A percentile compares a stretch with the other conserved stretches of the same genome.
Evolutionary conservation across 2,888 invertebrate genomes (phyloP).

Genomic region (Amphiduros pacificus): DNA sequence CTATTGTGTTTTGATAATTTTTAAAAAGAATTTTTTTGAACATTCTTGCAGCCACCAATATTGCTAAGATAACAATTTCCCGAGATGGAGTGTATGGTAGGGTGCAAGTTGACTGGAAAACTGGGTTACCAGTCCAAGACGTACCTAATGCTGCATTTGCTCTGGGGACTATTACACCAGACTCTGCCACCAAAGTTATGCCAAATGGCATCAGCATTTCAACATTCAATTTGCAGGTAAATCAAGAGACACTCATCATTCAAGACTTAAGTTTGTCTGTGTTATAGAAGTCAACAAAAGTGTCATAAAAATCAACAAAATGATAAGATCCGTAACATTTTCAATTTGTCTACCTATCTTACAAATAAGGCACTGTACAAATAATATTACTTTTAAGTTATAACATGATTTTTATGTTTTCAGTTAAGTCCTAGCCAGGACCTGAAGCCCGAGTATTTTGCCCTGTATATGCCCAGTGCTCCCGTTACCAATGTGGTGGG

Average conservation of each 20-base stretch:
- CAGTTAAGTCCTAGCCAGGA: too few species aligned
- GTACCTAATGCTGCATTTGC: constrained; percentile 35
- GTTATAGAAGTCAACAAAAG: too few species aligned
- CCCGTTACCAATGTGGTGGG: constrained; percentile 39
- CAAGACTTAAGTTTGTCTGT: too few species aligned
- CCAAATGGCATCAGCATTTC: constrained; percentile 40
- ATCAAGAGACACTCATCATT: too few species aligned
- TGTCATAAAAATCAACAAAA: too few species aligned
- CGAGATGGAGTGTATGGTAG: constrained; percentile 49
- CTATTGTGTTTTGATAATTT: too few species aligned
- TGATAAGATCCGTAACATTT: too few species aligned
- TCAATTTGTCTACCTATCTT: too few species aligned
- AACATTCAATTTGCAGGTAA: constrained; percentile 45
- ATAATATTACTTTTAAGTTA: too few species aligned
- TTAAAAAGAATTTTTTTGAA: too few species aligned
- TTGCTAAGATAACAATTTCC: constrained; percentile 34
- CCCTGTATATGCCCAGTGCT: constrained; percentile 39
- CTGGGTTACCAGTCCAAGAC: constrained; percentile 38
- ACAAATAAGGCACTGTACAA: too few species aligned
- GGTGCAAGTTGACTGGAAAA: constrained; percentile 42
- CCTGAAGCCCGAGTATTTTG: constrained; percentile 34
- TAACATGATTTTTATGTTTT: too few species aligned
- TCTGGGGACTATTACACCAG: constrained; percentile 42
- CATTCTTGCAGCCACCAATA: constrained; percentile 30
- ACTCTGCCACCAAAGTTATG: constrained; percentile 37